A percentile compares a stretch with the other conserved stretches of the same genome.
Conservation (phyloP, 2,113 vertebrate genomes). For the Cephalopterus ornatus region DNA sequence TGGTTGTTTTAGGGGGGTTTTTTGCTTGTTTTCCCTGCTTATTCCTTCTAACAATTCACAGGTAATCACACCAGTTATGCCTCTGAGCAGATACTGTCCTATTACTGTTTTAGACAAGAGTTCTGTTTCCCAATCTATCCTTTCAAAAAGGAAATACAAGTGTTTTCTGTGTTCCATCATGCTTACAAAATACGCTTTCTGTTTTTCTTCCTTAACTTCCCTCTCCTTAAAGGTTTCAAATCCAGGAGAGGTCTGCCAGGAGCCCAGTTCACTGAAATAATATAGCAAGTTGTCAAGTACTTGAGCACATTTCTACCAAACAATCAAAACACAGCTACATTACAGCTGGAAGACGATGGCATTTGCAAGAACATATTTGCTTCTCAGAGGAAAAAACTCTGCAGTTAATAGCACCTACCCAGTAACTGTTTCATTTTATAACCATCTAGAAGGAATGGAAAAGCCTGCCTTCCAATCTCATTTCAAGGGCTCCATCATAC, state of each 20-base stretch:
- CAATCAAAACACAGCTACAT: neutral
- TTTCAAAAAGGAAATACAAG: neutral
- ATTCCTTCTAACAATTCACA: neutral
- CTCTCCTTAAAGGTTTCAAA: neutral
- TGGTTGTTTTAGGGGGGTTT: fast-evolving
- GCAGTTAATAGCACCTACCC: neutral
- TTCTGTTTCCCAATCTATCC: neutral
- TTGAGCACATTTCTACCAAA: neutral
- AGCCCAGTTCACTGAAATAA: neutral
- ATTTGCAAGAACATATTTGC: neutral
- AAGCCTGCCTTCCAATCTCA: neutral
- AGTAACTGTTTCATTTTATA: neutral
- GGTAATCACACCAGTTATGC: neutral
- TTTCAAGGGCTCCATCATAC: neutral
- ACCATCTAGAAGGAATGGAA: neutral
- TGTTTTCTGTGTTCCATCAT: neutral
- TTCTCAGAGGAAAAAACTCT: neutral
- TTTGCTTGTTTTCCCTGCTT: neutral
- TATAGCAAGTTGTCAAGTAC: neutral
- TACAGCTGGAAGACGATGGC: neutral
- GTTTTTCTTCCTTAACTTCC: neutral
- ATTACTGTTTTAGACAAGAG: neutral
- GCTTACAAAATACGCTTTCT: neutral
- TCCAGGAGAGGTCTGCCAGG: neutral
- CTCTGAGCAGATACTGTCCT: neutral